Evolutionary conservation across 2,797 vertebrate species (phyloP).

Genomic region (Pelodytes ibericus): DNA sequence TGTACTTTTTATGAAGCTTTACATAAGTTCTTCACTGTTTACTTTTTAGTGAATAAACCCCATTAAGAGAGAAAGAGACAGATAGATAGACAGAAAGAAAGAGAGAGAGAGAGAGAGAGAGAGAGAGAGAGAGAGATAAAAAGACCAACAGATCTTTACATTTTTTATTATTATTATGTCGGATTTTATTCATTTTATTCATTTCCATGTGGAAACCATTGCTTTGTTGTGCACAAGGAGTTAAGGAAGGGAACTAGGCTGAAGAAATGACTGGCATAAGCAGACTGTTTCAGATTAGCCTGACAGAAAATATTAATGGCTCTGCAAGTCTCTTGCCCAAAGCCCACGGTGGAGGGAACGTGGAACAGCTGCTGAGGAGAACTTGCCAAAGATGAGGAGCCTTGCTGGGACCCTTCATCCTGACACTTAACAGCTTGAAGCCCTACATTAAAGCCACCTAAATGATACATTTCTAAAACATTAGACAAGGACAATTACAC

Average conservation of each 20-base stretch:
- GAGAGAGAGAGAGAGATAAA: no score
- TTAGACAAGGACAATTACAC: conserved; percentile 23
- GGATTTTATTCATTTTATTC: no score
- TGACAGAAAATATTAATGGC: conserved; percentile 44
- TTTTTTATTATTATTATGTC: no score
- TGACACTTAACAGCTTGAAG: conserved; percentile 42
- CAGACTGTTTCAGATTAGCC: conserved; percentile 30
- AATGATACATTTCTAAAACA: conserved; percentile 31
- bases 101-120: no score
- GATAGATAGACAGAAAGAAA: no score
- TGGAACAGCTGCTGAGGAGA: conserved; percentile 31
- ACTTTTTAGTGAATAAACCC: no score
- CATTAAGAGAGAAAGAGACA: no score
- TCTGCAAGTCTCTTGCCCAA: conserved; percentile 34
- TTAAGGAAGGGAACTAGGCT: background rate
- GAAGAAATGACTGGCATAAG: conserved; percentile 9
- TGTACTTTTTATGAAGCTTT: no score
- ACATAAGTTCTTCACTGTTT: no score
- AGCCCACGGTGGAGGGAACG: conserved; percentile 27
- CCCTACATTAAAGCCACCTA: conserved; percentile 23
- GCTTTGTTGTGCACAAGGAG: background rate
- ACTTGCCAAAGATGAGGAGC: conserved; percentile 23
- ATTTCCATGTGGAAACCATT: background rate
- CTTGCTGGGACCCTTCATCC: conserved; percentile 5
- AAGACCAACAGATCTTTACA: no score